Evolutionary conservation across 2,797 vertebrate species (phyloP).

Genomic region (Coracias cyanogaster): DNA sequence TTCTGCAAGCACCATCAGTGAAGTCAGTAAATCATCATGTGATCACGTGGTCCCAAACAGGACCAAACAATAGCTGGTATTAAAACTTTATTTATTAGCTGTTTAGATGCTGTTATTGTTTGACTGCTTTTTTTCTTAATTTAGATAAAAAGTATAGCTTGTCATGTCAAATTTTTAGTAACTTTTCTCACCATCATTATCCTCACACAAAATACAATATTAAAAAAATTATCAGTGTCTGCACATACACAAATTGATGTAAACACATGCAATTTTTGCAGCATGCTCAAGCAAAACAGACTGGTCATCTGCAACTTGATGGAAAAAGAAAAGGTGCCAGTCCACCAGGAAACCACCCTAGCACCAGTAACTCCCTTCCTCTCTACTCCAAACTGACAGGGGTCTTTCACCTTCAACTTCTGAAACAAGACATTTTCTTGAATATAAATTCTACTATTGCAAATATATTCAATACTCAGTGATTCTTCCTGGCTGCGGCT

Average conservation of each 20-base stretch:
- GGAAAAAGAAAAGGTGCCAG: neutral
- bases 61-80: neutral
- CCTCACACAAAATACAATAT: neutral
- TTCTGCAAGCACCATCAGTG: neutral
- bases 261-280: neutral
- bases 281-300: neutral
- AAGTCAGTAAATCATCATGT: neutral
- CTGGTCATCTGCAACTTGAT: accelerated
- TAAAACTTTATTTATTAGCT: neutral
- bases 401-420: neutral
- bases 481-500: neutral
- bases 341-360: neutral
- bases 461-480: neutral
- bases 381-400: neutral
- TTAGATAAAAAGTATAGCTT: too few relatives aligned
- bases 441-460: neutral
- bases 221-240: neutral
- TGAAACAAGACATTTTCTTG: neutral
- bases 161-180: neutral
- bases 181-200: neutral
- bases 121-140: neutral
- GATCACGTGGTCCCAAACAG: neutral
- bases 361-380: neutral
- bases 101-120: neutral
- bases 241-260: neutral